Percentiles rank a stretch among this genome's conserved stretches.
Conservation (phyloP, 64 coral and sea anemone species). For the Anthopleura sola region DNA sequence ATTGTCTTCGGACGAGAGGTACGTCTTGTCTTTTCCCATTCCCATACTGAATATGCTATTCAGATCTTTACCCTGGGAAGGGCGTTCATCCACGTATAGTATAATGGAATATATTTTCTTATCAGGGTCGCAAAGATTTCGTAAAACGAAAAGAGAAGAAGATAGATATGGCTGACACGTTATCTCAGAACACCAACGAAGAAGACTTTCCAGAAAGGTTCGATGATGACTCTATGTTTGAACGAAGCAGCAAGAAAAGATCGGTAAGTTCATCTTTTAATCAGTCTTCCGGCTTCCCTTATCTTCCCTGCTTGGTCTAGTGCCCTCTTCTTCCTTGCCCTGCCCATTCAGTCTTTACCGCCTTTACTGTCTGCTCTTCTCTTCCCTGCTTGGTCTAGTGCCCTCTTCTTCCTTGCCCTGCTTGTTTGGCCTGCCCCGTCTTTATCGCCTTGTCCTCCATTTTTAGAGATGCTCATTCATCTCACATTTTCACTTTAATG, state of each 20-base stretch:
- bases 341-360: too few species aligned
- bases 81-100: background rate
- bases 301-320: too few species aligned
- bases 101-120: background rate
- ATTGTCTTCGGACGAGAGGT: constrained; percentile 85
- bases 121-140: constrained; percentile 78
- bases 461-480: too few species aligned
- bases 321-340: too few species aligned
- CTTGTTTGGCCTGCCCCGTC: too few species aligned
- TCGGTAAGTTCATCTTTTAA: background rate
- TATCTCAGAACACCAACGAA: constrained; percentile 31
- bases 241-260: constrained; percentile 3
- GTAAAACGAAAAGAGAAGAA: constrained; percentile 25
- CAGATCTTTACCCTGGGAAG: background rate
- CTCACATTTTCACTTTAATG: too few species aligned
- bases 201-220: background rate
- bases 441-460: too few species aligned
- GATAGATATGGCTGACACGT: background rate
- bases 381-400: too few species aligned
- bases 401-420: too few species aligned
- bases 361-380: too few species aligned
- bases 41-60: background rate
- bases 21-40: background rate
- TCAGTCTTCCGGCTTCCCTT: too few species aligned
- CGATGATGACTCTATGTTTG: background rate